phyloP scores from a whole-genome alignment of 2,888 invertebrate genomes.

The Baccha elongata region DNA sequence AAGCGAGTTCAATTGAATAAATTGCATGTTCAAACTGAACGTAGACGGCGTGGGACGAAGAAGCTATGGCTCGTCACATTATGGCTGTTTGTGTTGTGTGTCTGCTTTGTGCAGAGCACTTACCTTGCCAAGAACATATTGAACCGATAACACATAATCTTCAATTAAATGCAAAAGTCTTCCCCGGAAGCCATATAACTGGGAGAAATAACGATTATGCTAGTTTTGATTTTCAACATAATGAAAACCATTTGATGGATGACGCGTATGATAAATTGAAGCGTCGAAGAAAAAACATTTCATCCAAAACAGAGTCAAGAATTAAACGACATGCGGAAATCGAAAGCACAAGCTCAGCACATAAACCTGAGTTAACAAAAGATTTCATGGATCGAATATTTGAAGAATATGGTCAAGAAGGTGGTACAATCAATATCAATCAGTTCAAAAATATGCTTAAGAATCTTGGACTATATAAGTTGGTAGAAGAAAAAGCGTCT shows the following conservation, averaged over 20 bases:
- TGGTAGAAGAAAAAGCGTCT: constrained; percentile 79
- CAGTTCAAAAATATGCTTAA: constrained; percentile 88
- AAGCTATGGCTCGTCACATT: constrained; percentile 85
- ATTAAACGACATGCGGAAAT: constrained; percentile 79
- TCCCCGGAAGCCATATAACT: constrained; percentile 73
- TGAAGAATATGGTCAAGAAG: constrained; percentile 85
- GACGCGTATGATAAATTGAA: constrained; percentile 61
- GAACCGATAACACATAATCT: constrained; percentile 79
- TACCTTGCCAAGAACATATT: constrained; percentile 89
- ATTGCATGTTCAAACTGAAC: constrained; percentile 46
- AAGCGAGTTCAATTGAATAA: constrained; percentile 16
- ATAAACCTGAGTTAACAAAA: constrained; percentile 83
- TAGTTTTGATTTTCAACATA: constrained; percentile 27
- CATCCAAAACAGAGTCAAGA: constrained; percentile 61
- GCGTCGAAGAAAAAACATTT: constrained; percentile 53
- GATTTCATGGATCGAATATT: constrained; percentile 88
- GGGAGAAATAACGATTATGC: constrained; percentile 19
- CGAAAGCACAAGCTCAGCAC: constrained; percentile 74
- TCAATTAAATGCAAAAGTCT: constrained; percentile 77
- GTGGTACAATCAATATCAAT: constrained; percentile 85
- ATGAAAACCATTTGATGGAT: constrained; percentile 46
- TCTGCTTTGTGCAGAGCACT: constrained; percentile 89
- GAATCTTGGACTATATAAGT: constrained; percentile 84
- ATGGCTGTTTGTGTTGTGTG: constrained; percentile 93
- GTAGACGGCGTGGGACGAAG: constrained; percentile 1